These are phyloP conservation scores for Megalops atlanticus DNA, from an alignment of 2,113 vertebrate genomes.

Conservation along the genomic window DNA sequence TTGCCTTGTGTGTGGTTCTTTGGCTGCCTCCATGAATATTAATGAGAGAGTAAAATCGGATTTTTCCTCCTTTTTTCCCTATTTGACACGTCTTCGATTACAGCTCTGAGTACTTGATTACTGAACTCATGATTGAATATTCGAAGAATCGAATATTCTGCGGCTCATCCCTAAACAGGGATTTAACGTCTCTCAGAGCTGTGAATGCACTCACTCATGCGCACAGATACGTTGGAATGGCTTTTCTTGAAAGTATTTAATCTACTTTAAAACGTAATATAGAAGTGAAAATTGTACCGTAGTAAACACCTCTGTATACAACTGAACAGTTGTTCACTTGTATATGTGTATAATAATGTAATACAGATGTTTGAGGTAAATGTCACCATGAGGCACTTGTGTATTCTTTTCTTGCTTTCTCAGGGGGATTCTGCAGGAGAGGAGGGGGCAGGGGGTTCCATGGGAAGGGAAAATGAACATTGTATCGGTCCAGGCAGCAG, in stretches of 20 bases:
- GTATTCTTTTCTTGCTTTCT: background rate
- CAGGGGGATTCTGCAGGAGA: background rate
- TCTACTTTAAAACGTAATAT: background rate
- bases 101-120: background rate
- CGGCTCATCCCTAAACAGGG: too few species aligned
- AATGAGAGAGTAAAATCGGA: too few species aligned
- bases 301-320: too few species aligned
- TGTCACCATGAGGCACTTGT: background rate
- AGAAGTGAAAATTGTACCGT: too few species aligned
- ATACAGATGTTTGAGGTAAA: too few species aligned
- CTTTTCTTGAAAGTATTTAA: background rate
- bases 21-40: too few species aligned
- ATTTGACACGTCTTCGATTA: background rate
- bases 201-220: too few species aligned
- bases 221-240: too few species aligned
- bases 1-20: background rate
- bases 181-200: too few species aligned
- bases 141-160: background rate
- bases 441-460: background rate
- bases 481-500: conserved; percentile 40
- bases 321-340: too few species aligned
- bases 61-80: too few species aligned
- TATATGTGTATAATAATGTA: too few species aligned
- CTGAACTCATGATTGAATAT: background rate
- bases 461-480: conserved; percentile 23